Base-by-base conservation (phyloP, 2,797 vertebrate species). In the Acrocephalus scirpaceus region DNA sequence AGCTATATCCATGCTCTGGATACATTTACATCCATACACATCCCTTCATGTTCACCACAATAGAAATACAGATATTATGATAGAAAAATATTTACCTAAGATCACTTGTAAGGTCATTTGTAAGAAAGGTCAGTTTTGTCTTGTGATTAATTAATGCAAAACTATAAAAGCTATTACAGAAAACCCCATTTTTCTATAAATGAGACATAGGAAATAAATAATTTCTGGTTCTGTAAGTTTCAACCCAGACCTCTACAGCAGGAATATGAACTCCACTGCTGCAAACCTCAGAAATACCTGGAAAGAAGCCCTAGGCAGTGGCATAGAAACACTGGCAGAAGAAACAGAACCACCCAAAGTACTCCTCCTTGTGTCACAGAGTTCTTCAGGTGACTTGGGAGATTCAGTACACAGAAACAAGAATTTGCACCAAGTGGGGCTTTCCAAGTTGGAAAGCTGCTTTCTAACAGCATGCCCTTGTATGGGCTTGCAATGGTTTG, bases 391-490 rank as follows among this genome's bases (percentile, higher is more conserved):
- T 40, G 38, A 88, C 30, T 36, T 34, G 20, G 38, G 47, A 91
- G 34, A 88, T 30, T 45, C 9, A 45, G 50, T 3, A 34, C 5
- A 38, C 10, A 57, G 67, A 82, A 20, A 53, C 1, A 3, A 81
- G 51, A 76, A 56, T 56, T 30, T 69, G 21, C 6, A 88, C 16
- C 27, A 86, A 22, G 32, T 10, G 18, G 16, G 15, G 67, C 80
- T 93, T 94, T 92, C 66, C 83, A 80, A 16, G 19, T 7, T 53
- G 58, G 65, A 75, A 95, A 92, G 47, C 62, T 73, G 74, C n/a
- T 67, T 79, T 78, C 61, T 61, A 83, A 58, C 5, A 67, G 61
- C 32, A 30, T 9, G 17, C 5, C 30, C 34, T 74, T 34, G 10
- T 13, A 72, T 0, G 2, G 48, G 34, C 23, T 86, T 83, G 44